Evolutionary conservation across 1,140 invertebrate species (phyloP), one percentile per base, ranked within the genome.

Genomic region (Drosophila arizonae): DNA sequence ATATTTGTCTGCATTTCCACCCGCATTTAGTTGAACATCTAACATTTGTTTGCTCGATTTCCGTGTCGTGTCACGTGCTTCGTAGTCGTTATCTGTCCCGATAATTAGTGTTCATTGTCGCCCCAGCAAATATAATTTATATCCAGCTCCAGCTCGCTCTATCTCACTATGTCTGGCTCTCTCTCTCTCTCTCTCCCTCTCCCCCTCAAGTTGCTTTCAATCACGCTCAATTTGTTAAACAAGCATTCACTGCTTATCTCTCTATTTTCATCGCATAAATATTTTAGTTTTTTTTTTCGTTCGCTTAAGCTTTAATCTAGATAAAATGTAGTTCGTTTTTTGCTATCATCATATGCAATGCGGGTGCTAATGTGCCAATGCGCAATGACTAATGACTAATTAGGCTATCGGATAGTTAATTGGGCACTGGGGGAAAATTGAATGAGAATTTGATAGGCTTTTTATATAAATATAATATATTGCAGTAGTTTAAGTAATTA

Each of bases 101-200:
- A 65, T 75, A 71, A 66, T 73, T 71, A 63, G 67, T 64, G 39
- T 70, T 65, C 63, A 77, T 82, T 79, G 65, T 69, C 76, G 76
- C 69, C 58, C 77, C 66, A 82, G 51, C 76, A 66, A 77, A 65
- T 82, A 58, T 63, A 82, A 86, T 78, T 72, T 17, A 45, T 45
- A 45, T 17, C n/a, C 13, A 45, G 6, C 4, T 6, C 6, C 28
- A 30, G 21, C 21, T 24, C 28, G 28, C 3, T 30, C 28, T 30
- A 30, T 5, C 28, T 30, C 28, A 30, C 28, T 4, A 30, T 30
- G 28, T 30, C 6, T 24, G 21, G 2, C 28, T 30, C 28, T 30
- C 43, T 17, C 13, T 45, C 2, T 33, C 41, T 0, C 41, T 43
- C 41, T 43, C 13, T n/a, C 2, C 0, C 11, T 5, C 4, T 36